These are phyloP conservation scores for Eulemur coronatus DNA, from an alignment of 2,797 vertebrate species.

Conservation along the genomic window DNA sequence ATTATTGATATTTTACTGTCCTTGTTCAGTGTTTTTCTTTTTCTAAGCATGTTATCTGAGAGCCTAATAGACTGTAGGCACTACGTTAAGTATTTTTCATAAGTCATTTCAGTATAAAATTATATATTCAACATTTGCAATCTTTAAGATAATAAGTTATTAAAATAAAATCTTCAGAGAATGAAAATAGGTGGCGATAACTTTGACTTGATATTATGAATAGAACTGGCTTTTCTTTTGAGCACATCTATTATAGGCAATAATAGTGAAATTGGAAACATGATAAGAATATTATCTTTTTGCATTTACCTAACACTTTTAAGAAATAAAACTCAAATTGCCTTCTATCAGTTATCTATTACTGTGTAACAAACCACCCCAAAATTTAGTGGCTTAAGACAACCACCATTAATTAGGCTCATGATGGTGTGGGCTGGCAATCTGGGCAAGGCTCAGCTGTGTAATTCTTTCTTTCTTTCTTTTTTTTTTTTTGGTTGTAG, in stretches of 20 bases:
- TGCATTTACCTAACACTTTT: slow-evolving; percentile 38
- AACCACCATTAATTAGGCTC: background rate
- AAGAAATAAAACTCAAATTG: slow-evolving; percentile 34
- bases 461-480: background rate
- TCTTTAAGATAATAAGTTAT: slow-evolving; percentile 47
- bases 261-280: slow-evolving; percentile 45
- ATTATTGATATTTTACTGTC: slow-evolving; percentile 6
- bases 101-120: slow-evolving; percentile 41
- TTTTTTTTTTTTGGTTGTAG: background rate
- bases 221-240: slow-evolving; percentile 53
- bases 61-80: background rate
- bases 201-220: slow-evolving; percentile 43
- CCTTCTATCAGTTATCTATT: background rate
- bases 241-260: background rate
- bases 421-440: background rate
- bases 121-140: slow-evolving; percentile 43
- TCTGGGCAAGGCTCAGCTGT: background rate
- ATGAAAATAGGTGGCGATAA: slow-evolving; percentile 49
- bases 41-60: background rate
- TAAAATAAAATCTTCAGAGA: slow-evolving; percentile 42
- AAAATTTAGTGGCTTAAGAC: background rate
- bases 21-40: background rate
- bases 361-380: background rate
- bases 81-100: slow-evolving; percentile 17
- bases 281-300: slow-evolving; percentile 45